These are phyloP conservation scores for Rhinichthys osculus DNA, from an alignment of 2,797 vertebrate genomes.

Conservation along the genomic window DNA sequence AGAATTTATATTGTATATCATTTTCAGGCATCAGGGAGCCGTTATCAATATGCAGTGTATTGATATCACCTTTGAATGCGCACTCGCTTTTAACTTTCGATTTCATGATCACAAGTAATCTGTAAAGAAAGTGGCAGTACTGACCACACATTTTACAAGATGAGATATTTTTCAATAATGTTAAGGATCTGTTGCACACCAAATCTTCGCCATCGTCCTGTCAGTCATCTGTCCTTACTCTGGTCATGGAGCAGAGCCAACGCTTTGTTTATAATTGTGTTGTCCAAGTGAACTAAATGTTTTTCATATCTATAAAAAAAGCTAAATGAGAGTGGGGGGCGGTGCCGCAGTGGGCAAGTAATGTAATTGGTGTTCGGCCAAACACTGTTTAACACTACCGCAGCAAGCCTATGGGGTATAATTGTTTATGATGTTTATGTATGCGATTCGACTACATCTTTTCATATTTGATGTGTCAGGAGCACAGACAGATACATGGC, in stretches of 20 bases:
- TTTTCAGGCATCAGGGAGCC: too few relatives aligned
- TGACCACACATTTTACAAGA: not conserved
- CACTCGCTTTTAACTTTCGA: too few relatives aligned
- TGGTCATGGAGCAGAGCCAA: not conserved
- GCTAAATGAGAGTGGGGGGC: not conserved
- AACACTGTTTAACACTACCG: not conserved
- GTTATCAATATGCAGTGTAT: not conserved
- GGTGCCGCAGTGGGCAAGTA: not conserved
- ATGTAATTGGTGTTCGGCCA: not conserved
- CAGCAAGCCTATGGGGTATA: not conserved
- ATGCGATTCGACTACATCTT: not conserved
- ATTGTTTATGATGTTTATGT: not conserved
- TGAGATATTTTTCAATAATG: not conserved
- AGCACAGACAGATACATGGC: conserved; percentile 87
- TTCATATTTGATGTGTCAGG: conserved; percentile 67
- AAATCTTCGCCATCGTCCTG: not conserved
- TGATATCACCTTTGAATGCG: too few relatives aligned
- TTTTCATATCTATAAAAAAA: not conserved
- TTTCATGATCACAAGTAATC: not conserved
- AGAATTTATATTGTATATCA: not conserved
- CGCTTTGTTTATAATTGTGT: not conserved
- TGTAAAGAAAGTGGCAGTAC: not conserved
- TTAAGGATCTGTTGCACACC: not conserved
- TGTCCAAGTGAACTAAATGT: not conserved
- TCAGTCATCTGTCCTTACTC: not conserved